Conservation (phyloP, 2,113 vertebrate genomes). For the Muntiacus reevesi region DNA sequence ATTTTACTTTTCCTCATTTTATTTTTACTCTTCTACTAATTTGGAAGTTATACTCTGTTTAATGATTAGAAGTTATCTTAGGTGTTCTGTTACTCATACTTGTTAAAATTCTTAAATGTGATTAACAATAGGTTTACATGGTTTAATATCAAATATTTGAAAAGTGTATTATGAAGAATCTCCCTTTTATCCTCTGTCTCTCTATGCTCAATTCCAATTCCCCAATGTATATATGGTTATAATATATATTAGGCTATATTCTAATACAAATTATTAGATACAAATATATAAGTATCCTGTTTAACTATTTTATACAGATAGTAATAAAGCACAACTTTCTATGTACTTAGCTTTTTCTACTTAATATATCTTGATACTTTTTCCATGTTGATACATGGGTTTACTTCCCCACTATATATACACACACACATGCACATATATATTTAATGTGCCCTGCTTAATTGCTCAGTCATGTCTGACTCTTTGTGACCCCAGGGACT, state of each 20-base stretch:
- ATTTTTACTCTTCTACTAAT: not conserved
- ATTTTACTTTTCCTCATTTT: slow-evolving; percentile 9
- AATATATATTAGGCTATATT: not conserved
- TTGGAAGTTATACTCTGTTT: slow-evolving; percentile 1
- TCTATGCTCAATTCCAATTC: not conserved
- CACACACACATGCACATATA: not conserved
- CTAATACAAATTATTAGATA: not conserved
- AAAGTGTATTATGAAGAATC: not conserved
- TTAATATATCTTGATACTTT: not conserved
- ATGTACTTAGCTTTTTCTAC: not conserved
- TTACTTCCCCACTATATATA: not conserved
- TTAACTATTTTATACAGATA: not conserved
- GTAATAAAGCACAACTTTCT: not conserved
- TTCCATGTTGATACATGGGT: not conserved
- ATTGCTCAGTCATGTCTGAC: not conserved
- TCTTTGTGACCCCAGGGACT: not conserved
- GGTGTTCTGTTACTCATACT: not conserved
- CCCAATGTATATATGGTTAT: not conserved
- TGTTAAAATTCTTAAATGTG: not conserved
- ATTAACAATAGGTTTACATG: not conserved
- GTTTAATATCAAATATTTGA: not conserved
- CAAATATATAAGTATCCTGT: not conserved
- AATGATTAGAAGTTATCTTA: not conserved
- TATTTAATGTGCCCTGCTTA: not conserved
- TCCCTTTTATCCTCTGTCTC: not conserved